Percentiles rank a stretch among this genome's conserved stretches.
These are phyloP conservation scores for Pachliopta kotzebuea DNA, from an alignment of 2,888 invertebrate genomes.

Conservation along the genomic window DNA sequence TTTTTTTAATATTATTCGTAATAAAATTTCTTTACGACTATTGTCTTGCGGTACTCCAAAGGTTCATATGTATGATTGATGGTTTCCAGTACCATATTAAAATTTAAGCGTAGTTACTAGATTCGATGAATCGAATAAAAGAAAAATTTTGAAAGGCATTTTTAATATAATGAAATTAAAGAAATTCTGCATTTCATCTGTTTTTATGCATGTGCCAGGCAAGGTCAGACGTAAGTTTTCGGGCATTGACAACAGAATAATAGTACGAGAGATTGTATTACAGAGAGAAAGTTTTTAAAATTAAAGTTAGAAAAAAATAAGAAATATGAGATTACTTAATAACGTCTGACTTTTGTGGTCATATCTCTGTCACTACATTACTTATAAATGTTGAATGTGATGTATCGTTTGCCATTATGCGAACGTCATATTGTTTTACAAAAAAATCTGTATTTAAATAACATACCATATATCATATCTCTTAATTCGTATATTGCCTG, in stretches of 20 bases:
- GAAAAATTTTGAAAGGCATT: background rate
- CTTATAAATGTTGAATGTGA: too few species aligned
- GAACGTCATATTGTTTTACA: too few species aligned
- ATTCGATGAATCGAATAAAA: background rate
- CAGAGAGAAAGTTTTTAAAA: background rate
- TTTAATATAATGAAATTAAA: slow-evolving; percentile 3
- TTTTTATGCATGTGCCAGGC: background rate
- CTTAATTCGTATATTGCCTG: slow-evolving; percentile 86
- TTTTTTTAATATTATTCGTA: background rate
- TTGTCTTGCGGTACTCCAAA: background rate
- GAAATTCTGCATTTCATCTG: background rate
- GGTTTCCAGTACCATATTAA: background rate
- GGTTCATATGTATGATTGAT: background rate
- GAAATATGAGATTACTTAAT: too few species aligned
- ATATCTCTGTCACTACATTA: too few species aligned
- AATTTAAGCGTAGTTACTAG: background rate
- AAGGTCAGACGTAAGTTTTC: slow-evolving; percentile 2
- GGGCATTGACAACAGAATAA: background rate
- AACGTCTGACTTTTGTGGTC: too few species aligned
- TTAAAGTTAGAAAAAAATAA: background rate
- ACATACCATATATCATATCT: slow-evolving; percentile 85
- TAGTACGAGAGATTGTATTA: background rate
- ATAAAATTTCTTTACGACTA: background rate
- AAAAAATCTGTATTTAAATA: background rate
- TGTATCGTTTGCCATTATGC: too few species aligned